Evolutionary conservation across 2,888 invertebrate species (phyloP), one percentile per base, ranked within the genome.

Genomic region (Andrena chrysosceles): DNA sequence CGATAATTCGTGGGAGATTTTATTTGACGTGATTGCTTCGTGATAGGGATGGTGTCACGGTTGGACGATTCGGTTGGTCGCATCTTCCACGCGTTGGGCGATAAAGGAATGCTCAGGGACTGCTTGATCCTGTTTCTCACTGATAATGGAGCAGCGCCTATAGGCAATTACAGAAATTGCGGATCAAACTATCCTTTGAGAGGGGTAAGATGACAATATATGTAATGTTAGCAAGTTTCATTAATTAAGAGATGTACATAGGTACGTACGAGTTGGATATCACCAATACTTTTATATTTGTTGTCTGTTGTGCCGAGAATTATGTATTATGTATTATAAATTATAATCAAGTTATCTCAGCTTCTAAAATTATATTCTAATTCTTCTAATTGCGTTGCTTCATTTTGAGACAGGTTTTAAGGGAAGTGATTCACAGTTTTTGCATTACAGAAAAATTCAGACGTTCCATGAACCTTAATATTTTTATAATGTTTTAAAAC

Each of bases 181-280:
- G 96, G 95, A 10, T 96, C 95, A 23, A 96, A 96, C 92, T 96
- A 95, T 93, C 96, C 96, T n/a, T 92, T 96, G 10, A 94, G 95
- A 94, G 96, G 95, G 73, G 95, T 95, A 90, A 93, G 94, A 59
- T 54, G 8, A n/a, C n/a, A 2, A 35, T 4, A 0, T 42, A 42
- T 3, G 48, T 16, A 13, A 42, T 16, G n/a, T 13, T 31, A 20
- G 10, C 4, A 16, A 3, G 16, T 60, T 66, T 16, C 16, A 60
- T n/a, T 16, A n/a, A 2, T 54, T 71, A 6, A 26, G 42, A 64
- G 13, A 42, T 42, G 2, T 10, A 35, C 35, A 3, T 10, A 2
- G 10, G 2, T 10, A 35, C 35, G 10, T 10, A 2, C 35, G 35
- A 35, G 3, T 13, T 42, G 13, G 3, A 42, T 42, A 4, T 4